These are phyloP conservation scores for Hesperia comma DNA, from an alignment of 2,888 invertebrate species.

Conservation along the genomic window DNA sequence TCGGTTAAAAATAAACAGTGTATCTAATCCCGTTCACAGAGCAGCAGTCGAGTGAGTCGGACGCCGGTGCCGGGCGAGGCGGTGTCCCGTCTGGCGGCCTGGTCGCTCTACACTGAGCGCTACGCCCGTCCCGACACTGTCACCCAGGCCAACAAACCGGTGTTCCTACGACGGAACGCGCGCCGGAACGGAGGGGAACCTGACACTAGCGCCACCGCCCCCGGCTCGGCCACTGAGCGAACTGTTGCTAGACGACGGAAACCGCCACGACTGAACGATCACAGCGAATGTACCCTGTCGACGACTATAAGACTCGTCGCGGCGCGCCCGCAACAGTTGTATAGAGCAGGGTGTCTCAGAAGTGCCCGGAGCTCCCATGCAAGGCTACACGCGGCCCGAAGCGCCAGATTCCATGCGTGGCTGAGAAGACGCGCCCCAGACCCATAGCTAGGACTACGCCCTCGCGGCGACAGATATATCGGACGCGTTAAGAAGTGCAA, in stretches of 20 bases:
- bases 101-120: constrained; percentile 68
- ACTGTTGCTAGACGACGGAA: constrained; percentile 50
- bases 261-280: constrained; percentile 61
- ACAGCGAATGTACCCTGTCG: constrained; percentile 55
- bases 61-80: constrained; percentile 47
- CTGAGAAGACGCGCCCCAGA: constrained; percentile 44
- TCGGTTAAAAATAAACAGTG: too few relatives aligned
- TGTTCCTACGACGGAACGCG: constrained; percentile 65
- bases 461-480: constrained; percentile 1
- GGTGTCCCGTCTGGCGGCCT: constrained; percentile 59
- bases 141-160: constrained; percentile 61
- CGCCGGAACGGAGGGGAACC: constrained; percentile 63
- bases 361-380: constrained; percentile 61
- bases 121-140: constrained; percentile 51
- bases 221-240: constrained; percentile 38
- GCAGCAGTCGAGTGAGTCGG: background rate
- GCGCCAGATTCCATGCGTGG: constrained; percentile 61
- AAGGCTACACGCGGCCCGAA: constrained; percentile 54
- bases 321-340: constrained; percentile 65
- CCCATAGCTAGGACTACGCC: constrained; percentile 24
- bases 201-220: constrained; percentile 47
- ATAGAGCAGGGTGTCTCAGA: constrained; percentile 64
- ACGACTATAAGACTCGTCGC: constrained; percentile 57
- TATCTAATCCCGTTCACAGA: background rate
- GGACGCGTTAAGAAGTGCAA: constrained; percentile 6